Evolutionary conservation across 2,797 vertebrate species (phyloP), one percentile per base, ranked within the genome.

Genomic region (Anguilla marmorata): DNA sequence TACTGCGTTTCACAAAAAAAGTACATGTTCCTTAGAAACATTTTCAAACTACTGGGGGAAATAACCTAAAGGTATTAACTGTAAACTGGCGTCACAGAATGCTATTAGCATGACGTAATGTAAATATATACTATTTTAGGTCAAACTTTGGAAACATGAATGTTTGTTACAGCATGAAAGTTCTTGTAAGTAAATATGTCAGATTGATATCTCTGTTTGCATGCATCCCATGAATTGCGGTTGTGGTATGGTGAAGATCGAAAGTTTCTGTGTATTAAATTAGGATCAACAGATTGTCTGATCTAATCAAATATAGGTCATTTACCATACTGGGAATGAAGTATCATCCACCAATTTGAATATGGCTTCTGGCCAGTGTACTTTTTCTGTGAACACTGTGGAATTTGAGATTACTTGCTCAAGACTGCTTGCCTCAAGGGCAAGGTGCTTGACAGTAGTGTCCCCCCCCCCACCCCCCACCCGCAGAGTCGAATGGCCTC

Each of bases 401-500:
- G 41, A 21, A 19, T 45, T 4, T 80, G 76, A 41, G 12, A 14
- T 37, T 60, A 2, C 2, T 2, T 1, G 5, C 8, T 7, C 14
- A 2, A 33, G 4, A 30, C 33, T 85, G 19, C 21, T 27, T 50
- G 50, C 66, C 14, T 30, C 66, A 16, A 16, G 41, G 3, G 14
- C 86, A 58, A 69, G 27, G 12, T 52, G 66, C 7, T 52, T 84
- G 33, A 86, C 89, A 12, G 0, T 45, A 45, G 41, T 45, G 41
- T 5, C 41, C 41, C 41, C 41, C 1, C 37, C 41, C 41, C 37
- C 37, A 2, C 37, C 37, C 3, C 41, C 41, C 41, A 45, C 41
- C 41, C 41, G 87, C 96, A 95, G 92, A 94, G 93, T 93, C 94
- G 95, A 95, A 97, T 96, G 96, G 96, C 96, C 94, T 95, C 96